A percentile compares a stretch with the other conserved stretches of the same genome.
These are phyloP conservation scores for Gibbula magus DNA, from an alignment of 2,888 invertebrate species.

Conservation along the genomic window DNA sequence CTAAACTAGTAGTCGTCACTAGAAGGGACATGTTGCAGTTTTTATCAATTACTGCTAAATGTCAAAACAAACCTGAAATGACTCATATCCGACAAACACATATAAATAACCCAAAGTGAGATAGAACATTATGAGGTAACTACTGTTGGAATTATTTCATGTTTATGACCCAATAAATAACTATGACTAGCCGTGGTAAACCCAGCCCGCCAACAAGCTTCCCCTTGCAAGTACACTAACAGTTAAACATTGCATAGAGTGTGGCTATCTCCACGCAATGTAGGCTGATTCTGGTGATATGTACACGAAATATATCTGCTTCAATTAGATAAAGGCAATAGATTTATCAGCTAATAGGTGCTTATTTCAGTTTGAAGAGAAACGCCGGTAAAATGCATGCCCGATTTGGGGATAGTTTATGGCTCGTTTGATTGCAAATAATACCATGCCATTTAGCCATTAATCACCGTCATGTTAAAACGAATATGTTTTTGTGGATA, in stretches of 20 bases:
- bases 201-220: background rate
- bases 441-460: background rate
- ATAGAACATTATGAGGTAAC: background rate
- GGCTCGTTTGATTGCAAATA: background rate
- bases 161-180: slow-evolving; percentile 5
- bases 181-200: background rate
- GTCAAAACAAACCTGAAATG: background rate
- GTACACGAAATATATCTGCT: background rate
- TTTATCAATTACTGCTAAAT: background rate
- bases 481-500: too few species aligned
- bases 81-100: background rate
- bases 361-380: background rate
- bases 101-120: background rate
- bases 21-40: too few species aligned
- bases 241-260: background rate
- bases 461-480: too few species aligned
- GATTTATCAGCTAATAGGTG: background rate
- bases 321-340: background rate
- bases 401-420: background rate
- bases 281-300: background rate
- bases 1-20: too few species aligned
- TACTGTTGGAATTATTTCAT: background rate
- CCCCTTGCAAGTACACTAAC: background rate
- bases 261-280: background rate
- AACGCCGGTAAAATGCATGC: background rate